phyloP scores from a whole-genome alignment of 2,888 invertebrate species.

The Euproctis similis region DNA sequence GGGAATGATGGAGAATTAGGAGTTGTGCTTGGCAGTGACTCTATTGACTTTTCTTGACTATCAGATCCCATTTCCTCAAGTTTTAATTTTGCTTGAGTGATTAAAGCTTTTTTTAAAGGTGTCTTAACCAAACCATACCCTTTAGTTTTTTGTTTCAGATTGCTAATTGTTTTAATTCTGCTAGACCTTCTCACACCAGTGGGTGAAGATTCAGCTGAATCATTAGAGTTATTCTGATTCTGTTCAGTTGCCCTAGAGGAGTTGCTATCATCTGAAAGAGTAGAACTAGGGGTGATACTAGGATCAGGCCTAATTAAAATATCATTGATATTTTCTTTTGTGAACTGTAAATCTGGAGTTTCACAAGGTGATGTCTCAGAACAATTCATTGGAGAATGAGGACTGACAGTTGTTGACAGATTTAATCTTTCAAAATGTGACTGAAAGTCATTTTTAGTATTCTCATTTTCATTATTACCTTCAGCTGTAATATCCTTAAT shows the following conservation, averaged over 20 bases:
- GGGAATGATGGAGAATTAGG: conserved; percentile 60
- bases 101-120: conserved; percentile 63
- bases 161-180: conserved; percentile 84
- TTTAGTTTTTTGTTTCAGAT: conserved; percentile 79
- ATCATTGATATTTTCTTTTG: conserved; percentile 38
- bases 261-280: conserved; percentile 65
- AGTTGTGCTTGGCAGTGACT: conserved; percentile 34
- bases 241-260: conserved; percentile 57
- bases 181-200: conserved; percentile 82
- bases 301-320: conserved; percentile 54
- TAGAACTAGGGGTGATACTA: conserved; percentile 63
- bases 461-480: conserved; percentile 18
- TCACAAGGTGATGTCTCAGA: conserved; percentile 41
- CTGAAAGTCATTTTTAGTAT: conserved; percentile 45
- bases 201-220: conserved; percentile 67
- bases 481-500: conserved; percentile 30
- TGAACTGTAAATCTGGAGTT: conserved; percentile 41
- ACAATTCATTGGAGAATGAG: conserved; percentile 41
- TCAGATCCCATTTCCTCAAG: conserved; percentile 77
- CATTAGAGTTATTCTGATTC: conserved; percentile 52
- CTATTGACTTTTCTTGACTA: conserved; percentile 56
- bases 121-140: conserved; percentile 80
- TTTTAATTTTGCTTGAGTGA: conserved; percentile 70
- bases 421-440: conserved; percentile 59
- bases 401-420: conserved; percentile 30